Evolutionary conservation across 2,797 vertebrate species (phyloP).

Genomic region (Enteromius afrohamiltoni): DNA sequence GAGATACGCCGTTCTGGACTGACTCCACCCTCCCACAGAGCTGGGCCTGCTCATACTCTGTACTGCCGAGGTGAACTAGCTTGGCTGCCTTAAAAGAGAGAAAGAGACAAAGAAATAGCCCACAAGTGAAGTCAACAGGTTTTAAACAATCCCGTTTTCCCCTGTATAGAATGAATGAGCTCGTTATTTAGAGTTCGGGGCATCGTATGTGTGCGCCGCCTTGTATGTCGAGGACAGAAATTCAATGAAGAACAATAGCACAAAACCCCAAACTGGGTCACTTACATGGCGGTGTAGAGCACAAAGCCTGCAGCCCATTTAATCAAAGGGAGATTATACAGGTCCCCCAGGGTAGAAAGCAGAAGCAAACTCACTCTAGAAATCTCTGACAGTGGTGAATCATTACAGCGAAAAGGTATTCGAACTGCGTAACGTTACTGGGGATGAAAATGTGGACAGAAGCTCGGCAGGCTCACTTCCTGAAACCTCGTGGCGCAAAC

Average conservation of each 20-base stretch:
- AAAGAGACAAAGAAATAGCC: background rate
- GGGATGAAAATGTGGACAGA: slow-evolving; percentile 36
- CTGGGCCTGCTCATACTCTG: slow-evolving; percentile 54
- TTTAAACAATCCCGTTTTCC: background rate
- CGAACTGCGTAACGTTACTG: slow-evolving; percentile 25
- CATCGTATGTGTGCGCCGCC: background rate
- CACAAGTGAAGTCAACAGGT: slow-evolving; percentile 36
- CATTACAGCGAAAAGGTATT: background rate
- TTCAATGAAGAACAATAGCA: slow-evolving; percentile 58
- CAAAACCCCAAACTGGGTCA: slow-evolving; percentile 73
- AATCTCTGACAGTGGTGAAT: slow-evolving; percentile 28
- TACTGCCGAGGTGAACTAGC: slow-evolving; percentile 51
- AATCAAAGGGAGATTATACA: slow-evolving; percentile 59
- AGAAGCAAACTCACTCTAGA: slow-evolving; percentile 35
- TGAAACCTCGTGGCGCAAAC: slow-evolving; percentile 31
- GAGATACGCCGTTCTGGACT: slow-evolving; percentile 66
- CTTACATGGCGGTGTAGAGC: slow-evolving; percentile 72
- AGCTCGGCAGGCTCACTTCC: slow-evolving; percentile 47
- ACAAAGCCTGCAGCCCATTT: slow-evolving; percentile 60
- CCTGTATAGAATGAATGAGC: slow-evolving; percentile 18
- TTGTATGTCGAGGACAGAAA: slow-evolving; percentile 50
- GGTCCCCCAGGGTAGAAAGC: slow-evolving; percentile 34
- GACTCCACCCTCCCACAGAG: slow-evolving; percentile 62
- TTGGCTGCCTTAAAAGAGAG: slow-evolving; percentile 4
- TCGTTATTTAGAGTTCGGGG: background rate